Base-by-base conservation (phyloP, 2,113 vertebrate genomes). In the Sinocyclocheilus anshuiensis region DNA sequence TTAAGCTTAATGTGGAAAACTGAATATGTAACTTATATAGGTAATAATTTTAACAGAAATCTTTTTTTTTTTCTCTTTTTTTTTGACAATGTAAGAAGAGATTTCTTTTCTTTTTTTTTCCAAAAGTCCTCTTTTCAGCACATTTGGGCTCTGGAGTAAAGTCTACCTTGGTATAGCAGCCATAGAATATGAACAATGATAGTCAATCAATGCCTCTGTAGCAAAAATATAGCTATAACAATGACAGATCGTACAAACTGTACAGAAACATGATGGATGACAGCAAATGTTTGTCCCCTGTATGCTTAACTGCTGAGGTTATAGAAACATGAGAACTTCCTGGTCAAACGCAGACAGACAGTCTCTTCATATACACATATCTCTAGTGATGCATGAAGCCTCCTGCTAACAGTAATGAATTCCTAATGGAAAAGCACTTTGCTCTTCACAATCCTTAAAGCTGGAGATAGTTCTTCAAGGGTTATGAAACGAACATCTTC, bases 81-180 rank as follows among this genome's bases (percentile, higher is more conserved):
- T 26, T 26, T 26, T 26, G 26, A 26, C 26, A 26, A 26, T 1
- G 1, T 26, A 26, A 90, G 88, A 65, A 86, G 29, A 36, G 88
- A 67, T 50, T 59, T 61, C 8, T 71, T 15, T 16, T 48, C 20
- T 50, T 50, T 26, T 69, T n/a, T 42, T 2, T 1, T 26, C 71
- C 20, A 57, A 83, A 86, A 89, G 87, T 79, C 83, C 63, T 67
- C 77, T 48, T 89, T 89, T 85, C 61, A 18, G 84, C 89, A 90
- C 50, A 88, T 45, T 91, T 88, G 90, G 91, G 89, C 89, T 91
- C 89, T 91, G 89, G 85, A 90, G 90, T 89, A 89, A 89, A 90
- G 91, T 89, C 92, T 87, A 88, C 90, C 80, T 92, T 87, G 50
- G 48, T 93, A 92, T 92, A 93, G 92, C 92, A 94, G 93, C 94